Evolutionary conservation across 2,797 vertebrate species (phyloP).

Genomic region (Gadopsis bispinosus): DNA sequence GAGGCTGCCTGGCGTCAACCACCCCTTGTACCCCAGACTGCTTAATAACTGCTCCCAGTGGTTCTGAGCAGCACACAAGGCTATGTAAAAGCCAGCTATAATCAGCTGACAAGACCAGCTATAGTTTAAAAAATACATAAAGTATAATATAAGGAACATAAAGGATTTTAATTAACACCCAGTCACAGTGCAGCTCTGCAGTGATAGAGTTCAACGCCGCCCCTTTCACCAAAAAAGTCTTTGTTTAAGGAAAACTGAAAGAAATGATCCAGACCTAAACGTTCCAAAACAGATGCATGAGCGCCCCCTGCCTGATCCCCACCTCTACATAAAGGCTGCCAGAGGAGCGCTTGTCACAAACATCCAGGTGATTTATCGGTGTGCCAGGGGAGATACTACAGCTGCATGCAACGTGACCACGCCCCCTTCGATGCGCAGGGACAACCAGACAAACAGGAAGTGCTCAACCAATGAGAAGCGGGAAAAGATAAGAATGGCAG

Average conservation of each 20-base stretch:
- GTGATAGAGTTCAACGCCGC: too few species aligned
- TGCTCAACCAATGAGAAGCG: background rate
- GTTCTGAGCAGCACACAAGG: background rate
- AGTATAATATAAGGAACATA: background rate
- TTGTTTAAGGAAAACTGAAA: too few species aligned
- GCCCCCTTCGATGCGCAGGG: too few species aligned
- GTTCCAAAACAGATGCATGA: background rate
- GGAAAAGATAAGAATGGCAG: background rate
- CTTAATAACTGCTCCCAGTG: background rate
- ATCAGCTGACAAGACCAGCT: background rate
- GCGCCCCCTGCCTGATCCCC: background rate
- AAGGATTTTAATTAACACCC: too few species aligned
- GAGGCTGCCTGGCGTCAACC: background rate
- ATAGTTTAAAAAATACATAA: background rate
- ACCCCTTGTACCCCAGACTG: background rate
- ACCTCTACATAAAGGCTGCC: background rate
- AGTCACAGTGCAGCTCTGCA: too few species aligned
- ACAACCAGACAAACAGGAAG: background rate
- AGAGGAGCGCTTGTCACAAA: constrained; percentile 38
- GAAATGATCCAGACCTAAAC: background rate
- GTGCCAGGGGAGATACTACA: constrained; percentile 32
- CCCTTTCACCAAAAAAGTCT: too few species aligned
- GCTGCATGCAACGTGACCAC: background rate
- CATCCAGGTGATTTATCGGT: constrained; percentile 48
- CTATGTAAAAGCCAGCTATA: background rate